These are phyloP conservation scores for Hanleya hanleyi DNA, from an alignment of 2,888 invertebrate genomes.

Conservation along the genomic window DNA sequence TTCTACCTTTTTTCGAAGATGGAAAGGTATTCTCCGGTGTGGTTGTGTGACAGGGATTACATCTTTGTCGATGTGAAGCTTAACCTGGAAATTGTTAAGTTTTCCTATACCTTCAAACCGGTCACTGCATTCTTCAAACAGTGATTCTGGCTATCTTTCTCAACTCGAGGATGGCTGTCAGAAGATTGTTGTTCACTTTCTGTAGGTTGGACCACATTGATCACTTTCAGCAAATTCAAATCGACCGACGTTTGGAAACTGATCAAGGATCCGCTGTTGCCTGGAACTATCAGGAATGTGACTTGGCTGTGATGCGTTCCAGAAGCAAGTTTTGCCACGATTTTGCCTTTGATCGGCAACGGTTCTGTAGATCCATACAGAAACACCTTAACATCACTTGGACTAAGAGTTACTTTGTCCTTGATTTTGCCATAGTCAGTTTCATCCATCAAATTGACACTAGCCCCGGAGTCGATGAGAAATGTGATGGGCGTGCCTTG, in stretches of 20 bases:
- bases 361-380: not conserved
- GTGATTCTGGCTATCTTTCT: not conserved
- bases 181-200: not conserved
- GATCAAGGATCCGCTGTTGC: slow-evolving; percentile 1
- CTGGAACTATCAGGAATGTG: slow-evolving; percentile 2
- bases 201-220: not conserved
- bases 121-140: slow-evolving; percentile 11
- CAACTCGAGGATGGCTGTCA: slow-evolving; percentile 8
- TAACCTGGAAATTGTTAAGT: slow-evolving; percentile 12
- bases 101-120: slow-evolving; percentile 10
- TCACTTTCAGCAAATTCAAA: not conserved
- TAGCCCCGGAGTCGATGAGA: slow-evolving; percentile 6
- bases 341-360: not conserved
- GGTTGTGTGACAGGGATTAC: slow-evolving; percentile 25
- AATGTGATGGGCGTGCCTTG: not conserved
- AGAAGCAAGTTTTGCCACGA: not conserved
- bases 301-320: not conserved
- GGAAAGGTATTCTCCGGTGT: slow-evolving; percentile 38
- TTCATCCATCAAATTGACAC: slow-evolving; percentile 5
- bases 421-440: slow-evolving; percentile 4
- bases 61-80: slow-evolving; percentile 24
- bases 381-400: not conserved
- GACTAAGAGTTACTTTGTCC: not conserved
- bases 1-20: slow-evolving; percentile 33
- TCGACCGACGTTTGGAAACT: slow-evolving; percentile 2